Percentiles rank a stretch among this genome's conserved stretches.
Evolutionary conservation across 1,140 invertebrate species (phyloP).

Genomic region (Pachyrhynchus sulphureomaculatus): DNA sequence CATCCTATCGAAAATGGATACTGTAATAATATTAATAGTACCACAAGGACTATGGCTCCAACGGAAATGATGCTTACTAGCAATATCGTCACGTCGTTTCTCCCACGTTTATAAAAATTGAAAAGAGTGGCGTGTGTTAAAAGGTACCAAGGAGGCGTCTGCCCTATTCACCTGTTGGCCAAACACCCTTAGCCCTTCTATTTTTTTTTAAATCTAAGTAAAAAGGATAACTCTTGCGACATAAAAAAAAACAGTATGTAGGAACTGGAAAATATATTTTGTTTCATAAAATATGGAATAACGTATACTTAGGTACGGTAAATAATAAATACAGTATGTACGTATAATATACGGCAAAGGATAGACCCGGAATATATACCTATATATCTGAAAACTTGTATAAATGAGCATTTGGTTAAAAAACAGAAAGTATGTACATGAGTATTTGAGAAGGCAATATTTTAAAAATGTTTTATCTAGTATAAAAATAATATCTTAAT

Average conservation of each 20-base stretch:
- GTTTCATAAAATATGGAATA: conserved; percentile 26
- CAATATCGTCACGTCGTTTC: too few species aligned
- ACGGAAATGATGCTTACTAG: too few species aligned
- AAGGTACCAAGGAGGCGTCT: too few species aligned
- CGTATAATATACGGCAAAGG: conserved; percentile 15
- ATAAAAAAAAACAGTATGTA: not conserved
- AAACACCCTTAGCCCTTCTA: too few species aligned
- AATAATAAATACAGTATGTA: conserved; percentile 22
- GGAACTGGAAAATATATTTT: conserved; percentile 31
- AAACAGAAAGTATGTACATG: conserved; percentile 11
- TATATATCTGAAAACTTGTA: conserved; percentile 6
- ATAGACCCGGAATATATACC: conserved; percentile 3
- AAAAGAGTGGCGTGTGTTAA: too few species aligned
- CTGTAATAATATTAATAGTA: too few species aligned
- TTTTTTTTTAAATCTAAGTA: too few species aligned
- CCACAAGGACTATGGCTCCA: too few species aligned
- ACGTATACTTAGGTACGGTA: conserved; percentile 18
- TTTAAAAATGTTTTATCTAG: conserved; percentile 21
- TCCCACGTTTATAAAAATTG: too few species aligned
- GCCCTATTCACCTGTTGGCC: too few species aligned
- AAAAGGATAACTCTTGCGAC: too few species aligned
- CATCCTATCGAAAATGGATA: too few species aligned
- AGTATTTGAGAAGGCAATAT: conserved; percentile 7
- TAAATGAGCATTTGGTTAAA: conserved; percentile 9
- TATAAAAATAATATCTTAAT: conserved; percentile 39